Base-by-base conservation (phyloP, 2,113 vertebrate species). In the Gobio gobio region DNA sequence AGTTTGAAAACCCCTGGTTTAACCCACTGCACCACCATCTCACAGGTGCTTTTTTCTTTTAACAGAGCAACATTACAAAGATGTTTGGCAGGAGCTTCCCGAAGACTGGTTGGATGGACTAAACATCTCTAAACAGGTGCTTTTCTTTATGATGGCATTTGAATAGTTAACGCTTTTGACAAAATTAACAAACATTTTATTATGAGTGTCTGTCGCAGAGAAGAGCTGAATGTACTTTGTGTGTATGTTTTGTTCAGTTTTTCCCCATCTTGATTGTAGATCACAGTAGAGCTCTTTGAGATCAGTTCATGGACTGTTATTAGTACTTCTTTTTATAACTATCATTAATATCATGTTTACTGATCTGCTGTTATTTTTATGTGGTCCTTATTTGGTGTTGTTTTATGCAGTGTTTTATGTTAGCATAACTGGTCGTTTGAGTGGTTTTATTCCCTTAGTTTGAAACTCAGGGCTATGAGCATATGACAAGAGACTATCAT, bases 31-130 rank as follows among this genome's bases (percentile, higher is more conserved):
- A n/a, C n/a, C n/a, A n/a, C n/a, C n/a, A n/a, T n/a, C n/a, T n/a
- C n/a, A n/a, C n/a, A n/a, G 29, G 7, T 40, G 4, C 16, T 73
- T 36, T 84, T 26, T 56, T 56, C 26, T 29, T 61, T 59, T 76
- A 40, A 56, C 77, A 89, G 87, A 90, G 58, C 49, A 87, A n/a
- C 45, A 75, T 58, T 88, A 82, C 45, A 83, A 86, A 79, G 87
- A 88, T 70, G 85, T 86, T 26, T 90, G 87, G 79, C 84, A 88
- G 33, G 87, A 90, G 68, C 75, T 88, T 73, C 87, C 89, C 24
- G 47, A 85, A 68, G 87, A 90, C 43, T 90, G 89, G 79, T 80
- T 90, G 20, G 75, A 85, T 81, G 85, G 83, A 26, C 83, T 90
- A 12, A 33, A 88, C 47, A 81, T 87, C 56, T 36, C 64, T 9